Evolutionary conservation across 2,888 invertebrate genomes (phyloP), one percentile per base, ranked within the genome.

Genomic region (Nemoura dubitans): DNA sequence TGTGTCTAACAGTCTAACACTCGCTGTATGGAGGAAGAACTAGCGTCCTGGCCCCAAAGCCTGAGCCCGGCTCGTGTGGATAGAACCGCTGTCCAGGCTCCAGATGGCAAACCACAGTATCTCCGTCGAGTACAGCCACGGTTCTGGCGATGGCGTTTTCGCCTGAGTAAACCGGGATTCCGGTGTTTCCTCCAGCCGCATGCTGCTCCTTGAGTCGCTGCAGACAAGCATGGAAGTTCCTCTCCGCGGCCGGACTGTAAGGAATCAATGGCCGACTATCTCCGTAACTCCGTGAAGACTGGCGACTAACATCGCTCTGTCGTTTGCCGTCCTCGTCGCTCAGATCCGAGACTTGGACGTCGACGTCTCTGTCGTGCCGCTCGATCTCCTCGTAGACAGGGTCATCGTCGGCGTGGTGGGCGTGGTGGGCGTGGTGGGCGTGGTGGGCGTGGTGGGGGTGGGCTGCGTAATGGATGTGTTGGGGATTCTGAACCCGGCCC

Each of bases 341-440:
- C 94, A 96, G 94, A 90, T 96, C 96, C 0, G 95, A 95, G 90
- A 95, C 95, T 84, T 95, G 93, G 1, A 95, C 94, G 59, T 36
- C 36, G 3, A 36, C 36, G 90, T n/a, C n/a, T n/a, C n/a, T n/a
- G n/a, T 95, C 95, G 89, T 95, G 89, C 7, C 95, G 92, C 89
- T 96, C 96, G 86, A 96, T 96, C 90, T 96, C 96, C 90, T 96
- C 96, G 91, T 96, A 96, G 0, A 96, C 96, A 0, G 96, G 96
- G 90, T 96, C 96, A 89, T 96, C 96, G 83, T 91, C 91, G 88
- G 90, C 90, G 14, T 87, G 85, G n/a, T 87, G 88, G 78, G 85
- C 85, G n/a, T 88, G 88, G 25, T 88, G 88, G 25, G 87, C 78
- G 43, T 80, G 87, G 10, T 86, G 87, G 92, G 92, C 42, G 85